phyloP scores from a whole-genome alignment of 2,113 vertebrate species.

The Elephantulus edwardii region DNA sequence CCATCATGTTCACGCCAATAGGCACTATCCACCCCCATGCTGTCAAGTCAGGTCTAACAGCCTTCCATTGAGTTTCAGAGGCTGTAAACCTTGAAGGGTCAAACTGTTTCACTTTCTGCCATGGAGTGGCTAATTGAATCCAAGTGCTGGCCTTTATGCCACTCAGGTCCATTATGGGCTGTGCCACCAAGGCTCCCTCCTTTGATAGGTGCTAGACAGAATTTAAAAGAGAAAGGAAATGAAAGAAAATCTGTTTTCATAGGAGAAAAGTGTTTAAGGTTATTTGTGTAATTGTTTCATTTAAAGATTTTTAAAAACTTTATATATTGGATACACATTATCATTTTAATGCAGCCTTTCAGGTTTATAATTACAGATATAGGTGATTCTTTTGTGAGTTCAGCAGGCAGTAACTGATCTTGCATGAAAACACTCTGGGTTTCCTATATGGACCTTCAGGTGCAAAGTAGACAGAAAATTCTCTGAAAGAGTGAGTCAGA shows the following conservation, averaged over 20 bases:
- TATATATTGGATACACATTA: slow-evolving; percentile 40
- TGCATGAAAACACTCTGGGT: not conserved
- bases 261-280: not conserved
- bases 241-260: slow-evolving; percentile 1
- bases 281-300: not conserved
- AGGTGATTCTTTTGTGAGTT: not conserved
- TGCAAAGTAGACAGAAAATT: not conserved
- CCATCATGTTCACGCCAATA: not conserved
- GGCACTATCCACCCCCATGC: no score
- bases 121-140: no score
- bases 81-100: no score
- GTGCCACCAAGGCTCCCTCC: no score
- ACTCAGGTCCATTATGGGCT: no score
- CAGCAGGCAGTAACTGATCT: not conserved
- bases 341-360: not conserved
- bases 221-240: slow-evolving; percentile 5
- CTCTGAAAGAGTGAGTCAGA: not conserved
- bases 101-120: no score
- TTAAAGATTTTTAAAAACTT: slow-evolving; percentile 26
- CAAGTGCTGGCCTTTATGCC: no score
- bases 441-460: not conserved
- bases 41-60: no score
- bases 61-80: no score
- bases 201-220: no score
- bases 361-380: not conserved